These are phyloP conservation scores for Delphinapterus leucas DNA, from an alignment of 2,113 vertebrate genomes.

Conservation along the genomic window DNA sequence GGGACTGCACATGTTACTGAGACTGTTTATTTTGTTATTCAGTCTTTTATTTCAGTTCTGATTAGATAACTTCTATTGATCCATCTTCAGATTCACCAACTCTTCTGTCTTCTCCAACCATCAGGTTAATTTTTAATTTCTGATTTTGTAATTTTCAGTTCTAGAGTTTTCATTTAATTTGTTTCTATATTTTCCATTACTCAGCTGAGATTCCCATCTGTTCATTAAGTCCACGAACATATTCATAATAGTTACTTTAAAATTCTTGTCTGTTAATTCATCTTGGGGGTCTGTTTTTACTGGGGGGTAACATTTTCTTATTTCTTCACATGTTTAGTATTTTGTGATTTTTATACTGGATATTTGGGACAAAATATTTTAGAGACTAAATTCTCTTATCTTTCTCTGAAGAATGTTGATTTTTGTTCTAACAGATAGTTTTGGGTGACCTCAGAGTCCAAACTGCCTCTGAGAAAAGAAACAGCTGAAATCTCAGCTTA, in stretches of 20 bases:
- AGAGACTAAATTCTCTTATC: background rate
- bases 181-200: background rate
- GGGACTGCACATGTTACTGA: background rate
- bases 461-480: background rate
- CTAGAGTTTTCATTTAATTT: constrained; percentile 3
- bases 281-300: background rate
- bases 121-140: background rate
- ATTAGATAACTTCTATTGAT: background rate
- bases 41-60: background rate
- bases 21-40: background rate
- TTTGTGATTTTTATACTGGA: background rate
- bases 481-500: background rate
- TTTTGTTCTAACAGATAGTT: background rate
- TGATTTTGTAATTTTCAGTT: constrained; percentile 1
- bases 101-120: background rate
- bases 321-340: background rate
- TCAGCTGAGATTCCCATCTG: background rate
- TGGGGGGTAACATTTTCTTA: background rate
- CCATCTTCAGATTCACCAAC: background rate
- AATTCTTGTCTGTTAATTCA: background rate
- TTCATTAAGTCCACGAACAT: constrained; percentile 22
- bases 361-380: background rate
- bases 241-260: background rate
- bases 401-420: background rate
- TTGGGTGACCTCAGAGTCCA: background rate